These are phyloP conservation scores for Paragorgia papillata DNA, from an alignment of 92 coral and sea anemone species.

Conservation along the genomic window DNA sequence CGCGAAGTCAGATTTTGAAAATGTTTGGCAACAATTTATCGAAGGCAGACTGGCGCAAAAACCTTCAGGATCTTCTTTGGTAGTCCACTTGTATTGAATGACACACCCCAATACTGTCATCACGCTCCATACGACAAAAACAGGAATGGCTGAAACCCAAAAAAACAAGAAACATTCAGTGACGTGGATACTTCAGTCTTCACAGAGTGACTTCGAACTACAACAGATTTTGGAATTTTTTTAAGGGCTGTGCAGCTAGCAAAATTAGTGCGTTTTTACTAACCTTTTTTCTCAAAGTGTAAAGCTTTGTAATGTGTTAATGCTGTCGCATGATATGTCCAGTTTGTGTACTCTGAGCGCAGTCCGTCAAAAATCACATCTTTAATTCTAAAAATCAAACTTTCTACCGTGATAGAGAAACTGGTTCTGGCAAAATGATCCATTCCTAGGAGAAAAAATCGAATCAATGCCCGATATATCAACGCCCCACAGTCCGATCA, in stretches of 20 bases:
- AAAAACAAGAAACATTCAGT: neutral
- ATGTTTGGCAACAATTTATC: conserved; percentile 15
- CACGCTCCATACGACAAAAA: conserved; percentile 83
- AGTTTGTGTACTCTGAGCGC: conserved; percentile 82
- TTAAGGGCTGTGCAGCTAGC: too few relatives aligned
- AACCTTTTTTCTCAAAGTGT: conserved; percentile 72
- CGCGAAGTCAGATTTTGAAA: conserved; percentile 26
- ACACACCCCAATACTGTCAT: conserved; percentile 70
- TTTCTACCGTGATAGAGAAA: conserved; percentile 89
- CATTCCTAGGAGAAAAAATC: conserved; percentile 51
- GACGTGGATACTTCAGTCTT: too few relatives aligned
- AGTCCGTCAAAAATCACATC: conserved; percentile 82
- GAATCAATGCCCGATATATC: neutral
- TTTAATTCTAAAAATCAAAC: conserved; percentile 80
- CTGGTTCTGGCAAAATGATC: conserved; percentile 86
- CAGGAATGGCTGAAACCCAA: conserved; percentile 80
- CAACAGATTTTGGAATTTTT: too few relatives aligned
- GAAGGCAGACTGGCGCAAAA: neutral
- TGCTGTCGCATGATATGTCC: conserved; percentile 80
- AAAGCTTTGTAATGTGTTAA: conserved; percentile 80
- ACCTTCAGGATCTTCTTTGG: conserved; percentile 31
- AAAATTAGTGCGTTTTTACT: too few relatives aligned
- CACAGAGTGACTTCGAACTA: too few relatives aligned
- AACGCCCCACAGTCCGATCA: too few relatives aligned
- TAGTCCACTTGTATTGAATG: conserved; percentile 82